Conservation (phyloP, 1,140 invertebrate species). For the Eufriesea mexicana region DNA sequence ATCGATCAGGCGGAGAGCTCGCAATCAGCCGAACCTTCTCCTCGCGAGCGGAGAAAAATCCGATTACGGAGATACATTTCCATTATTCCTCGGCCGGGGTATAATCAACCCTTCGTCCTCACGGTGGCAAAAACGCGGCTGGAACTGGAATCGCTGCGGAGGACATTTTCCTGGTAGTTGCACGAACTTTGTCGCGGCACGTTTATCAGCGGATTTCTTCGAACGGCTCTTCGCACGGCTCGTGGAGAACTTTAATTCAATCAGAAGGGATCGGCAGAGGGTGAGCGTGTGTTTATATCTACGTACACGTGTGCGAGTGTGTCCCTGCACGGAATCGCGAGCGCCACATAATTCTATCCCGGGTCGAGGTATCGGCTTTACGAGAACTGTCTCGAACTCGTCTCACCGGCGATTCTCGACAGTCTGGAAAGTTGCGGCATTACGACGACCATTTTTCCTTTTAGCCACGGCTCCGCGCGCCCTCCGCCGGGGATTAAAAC, state of each 20-base stretch:
- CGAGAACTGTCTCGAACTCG: constrained; percentile 62
- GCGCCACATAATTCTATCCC: constrained; percentile 58
- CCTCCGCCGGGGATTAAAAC: constrained; percentile 50
- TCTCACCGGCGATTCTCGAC: constrained; percentile 52
- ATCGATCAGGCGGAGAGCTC: no score
- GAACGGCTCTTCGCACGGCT: constrained; percentile 15
- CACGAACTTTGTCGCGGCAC: background rate
- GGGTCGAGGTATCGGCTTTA: constrained; percentile 56
- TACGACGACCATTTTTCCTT: constrained; percentile 60
- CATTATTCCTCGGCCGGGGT: background rate
- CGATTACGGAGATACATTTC: background rate
- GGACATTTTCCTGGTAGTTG: background rate
- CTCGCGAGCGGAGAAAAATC: background rate
- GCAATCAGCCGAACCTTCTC: background rate
- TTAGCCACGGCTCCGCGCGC: constrained; percentile 16
- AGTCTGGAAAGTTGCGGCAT: constrained; percentile 66
- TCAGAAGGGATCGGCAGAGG: constrained; percentile 31
- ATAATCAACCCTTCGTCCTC: background rate
- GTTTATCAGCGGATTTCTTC: constrained; percentile 20
- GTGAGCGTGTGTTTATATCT: no score
- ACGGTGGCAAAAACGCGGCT: background rate
- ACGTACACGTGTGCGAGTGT: background rate
- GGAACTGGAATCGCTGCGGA: background rate
- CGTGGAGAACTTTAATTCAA: constrained; percentile 55
- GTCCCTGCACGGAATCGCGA: constrained; percentile 48